Evolutionary conservation across 2,113 vertebrate species (phyloP).

Genomic region (Sceloporus tristichus): DNA sequence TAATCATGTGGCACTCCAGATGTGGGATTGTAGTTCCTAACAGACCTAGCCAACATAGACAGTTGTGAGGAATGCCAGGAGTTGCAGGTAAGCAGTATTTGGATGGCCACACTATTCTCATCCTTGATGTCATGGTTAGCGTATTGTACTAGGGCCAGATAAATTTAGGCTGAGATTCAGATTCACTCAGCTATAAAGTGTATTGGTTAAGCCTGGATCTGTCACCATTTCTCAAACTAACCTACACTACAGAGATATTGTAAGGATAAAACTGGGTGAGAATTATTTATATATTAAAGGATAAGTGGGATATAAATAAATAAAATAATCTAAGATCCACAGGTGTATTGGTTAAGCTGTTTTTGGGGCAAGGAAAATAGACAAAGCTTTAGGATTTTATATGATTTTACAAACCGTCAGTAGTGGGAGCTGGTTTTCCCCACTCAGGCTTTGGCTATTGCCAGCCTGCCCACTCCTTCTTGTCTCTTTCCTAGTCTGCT

Average conservation of each 20-base stretch:
- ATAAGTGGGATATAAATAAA: background rate
- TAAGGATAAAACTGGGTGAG: background rate
- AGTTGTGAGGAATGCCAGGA: no score
- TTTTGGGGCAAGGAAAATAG: background rate
- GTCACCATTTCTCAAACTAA: background rate
- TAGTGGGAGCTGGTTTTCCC: no score
- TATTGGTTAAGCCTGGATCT: background rate
- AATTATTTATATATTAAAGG: no score
- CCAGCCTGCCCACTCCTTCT: no score
- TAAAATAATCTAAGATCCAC: background rate
- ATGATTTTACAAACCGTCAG: no score
- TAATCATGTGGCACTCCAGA: background rate
- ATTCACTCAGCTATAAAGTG: background rate
- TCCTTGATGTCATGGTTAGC: background rate
- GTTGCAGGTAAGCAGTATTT: no score
- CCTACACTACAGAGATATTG: background rate
- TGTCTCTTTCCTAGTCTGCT: no score
- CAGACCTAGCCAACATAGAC: no score
- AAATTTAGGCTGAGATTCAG: no score
- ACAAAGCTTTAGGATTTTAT: background rate
- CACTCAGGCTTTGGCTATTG: no score
- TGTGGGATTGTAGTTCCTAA: no score
- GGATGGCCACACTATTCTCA: no score
- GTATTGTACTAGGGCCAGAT: background rate
- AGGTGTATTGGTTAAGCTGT: background rate